These are phyloP conservation scores for Encarsia formosa DNA, from an alignment of 2,888 invertebrate species.

Conservation along the genomic window DNA sequence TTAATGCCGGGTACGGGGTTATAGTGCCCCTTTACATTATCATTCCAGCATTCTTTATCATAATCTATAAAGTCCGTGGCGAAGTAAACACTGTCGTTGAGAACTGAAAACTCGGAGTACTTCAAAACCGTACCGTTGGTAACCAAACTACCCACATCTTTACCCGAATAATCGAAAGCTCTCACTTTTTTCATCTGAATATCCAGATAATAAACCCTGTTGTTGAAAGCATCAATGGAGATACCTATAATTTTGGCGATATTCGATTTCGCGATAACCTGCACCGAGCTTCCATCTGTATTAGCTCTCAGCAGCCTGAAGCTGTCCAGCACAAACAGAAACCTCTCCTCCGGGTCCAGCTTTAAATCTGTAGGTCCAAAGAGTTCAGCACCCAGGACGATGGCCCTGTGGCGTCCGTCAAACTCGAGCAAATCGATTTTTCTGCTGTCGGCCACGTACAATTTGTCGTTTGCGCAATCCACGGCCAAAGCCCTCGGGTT, in stretches of 20 bases:
- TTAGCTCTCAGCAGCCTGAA: conserved; percentile 12
- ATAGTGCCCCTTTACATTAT: neutral
- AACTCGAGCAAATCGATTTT: conserved; percentile 20
- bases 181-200: no score
- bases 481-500: conserved; percentile 14
- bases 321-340: conserved; percentile 18
- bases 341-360: conserved; percentile 13
- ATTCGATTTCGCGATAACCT: neutral
- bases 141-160: neutral
- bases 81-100: conserved; percentile 8
- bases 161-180: conserved; percentile 10
- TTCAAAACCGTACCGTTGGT: neutral
- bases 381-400: conserved; percentile 5
- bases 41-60: conserved; percentile 1
- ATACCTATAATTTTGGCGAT: conserved; percentile 9
- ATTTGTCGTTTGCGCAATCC: conserved; percentile 15
- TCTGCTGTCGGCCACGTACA: conserved; percentile 17
- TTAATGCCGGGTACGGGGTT: conserved; percentile 14
- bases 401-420: neutral
- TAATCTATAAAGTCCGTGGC: conserved; percentile 4
- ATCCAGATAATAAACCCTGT: conserved; percentile 18
- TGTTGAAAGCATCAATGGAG: neutral
- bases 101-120: conserved; percentile 14
- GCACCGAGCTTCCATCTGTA: conserved; percentile 11
- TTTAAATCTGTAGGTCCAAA: conserved; percentile 9